Conservation (phyloP, 2,113 vertebrate genomes). For the Neoarius graeffei region DNA sequence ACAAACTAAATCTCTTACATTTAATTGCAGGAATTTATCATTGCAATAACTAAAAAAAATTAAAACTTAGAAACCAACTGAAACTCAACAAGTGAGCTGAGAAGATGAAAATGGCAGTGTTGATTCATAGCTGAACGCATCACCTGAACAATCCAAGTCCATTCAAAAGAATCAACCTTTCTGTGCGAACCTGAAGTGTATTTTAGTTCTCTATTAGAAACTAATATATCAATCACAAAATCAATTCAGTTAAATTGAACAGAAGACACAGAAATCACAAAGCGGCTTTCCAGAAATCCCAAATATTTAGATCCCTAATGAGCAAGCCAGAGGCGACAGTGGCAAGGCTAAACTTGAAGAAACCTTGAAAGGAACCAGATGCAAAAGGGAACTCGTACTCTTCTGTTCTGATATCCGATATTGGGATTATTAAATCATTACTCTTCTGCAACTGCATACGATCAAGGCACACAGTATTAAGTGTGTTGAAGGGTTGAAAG, state of each 20-base stretch:
- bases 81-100: background rate
- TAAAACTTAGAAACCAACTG: background rate
- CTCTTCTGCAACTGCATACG: background rate
- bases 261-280: background rate
- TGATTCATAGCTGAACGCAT: background rate
- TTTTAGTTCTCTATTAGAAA: background rate
- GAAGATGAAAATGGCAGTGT: background rate
- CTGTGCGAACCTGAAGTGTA: background rate
- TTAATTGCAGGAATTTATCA: background rate
- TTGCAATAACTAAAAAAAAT: background rate
- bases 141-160: background rate
- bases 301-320: background rate
- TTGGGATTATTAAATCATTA: background rate
- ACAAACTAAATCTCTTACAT: background rate
- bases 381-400: background rate
- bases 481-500: background rate
- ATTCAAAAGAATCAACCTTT: background rate
- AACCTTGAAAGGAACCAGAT: background rate
- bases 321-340: background rate
- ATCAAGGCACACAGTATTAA: background rate
- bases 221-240: background rate
- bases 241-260: background rate
- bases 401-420: background rate
- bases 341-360: background rate
- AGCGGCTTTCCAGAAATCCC: background rate